Conservation (phyloP, 2,797 vertebrate species). For the Bucorvus abyssinicus region DNA sequence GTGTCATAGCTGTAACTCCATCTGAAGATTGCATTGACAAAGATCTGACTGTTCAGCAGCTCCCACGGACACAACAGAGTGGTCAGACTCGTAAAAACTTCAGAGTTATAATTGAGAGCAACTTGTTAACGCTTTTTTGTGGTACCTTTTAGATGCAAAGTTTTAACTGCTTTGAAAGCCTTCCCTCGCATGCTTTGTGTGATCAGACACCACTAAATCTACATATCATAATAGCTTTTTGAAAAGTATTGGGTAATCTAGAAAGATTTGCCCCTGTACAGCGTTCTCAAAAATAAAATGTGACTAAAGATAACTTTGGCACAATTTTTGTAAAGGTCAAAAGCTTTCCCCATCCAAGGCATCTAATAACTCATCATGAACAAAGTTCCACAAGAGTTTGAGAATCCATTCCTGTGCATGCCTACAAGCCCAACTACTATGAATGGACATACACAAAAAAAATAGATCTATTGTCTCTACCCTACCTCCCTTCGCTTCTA, state of each 20-base stretch:
- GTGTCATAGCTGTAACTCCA: neutral
- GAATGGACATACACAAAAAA: neutral
- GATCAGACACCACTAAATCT: neutral
- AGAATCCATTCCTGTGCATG: neutral
- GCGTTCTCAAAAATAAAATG: neutral
- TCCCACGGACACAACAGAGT: neutral
- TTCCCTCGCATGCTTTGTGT: neutral
- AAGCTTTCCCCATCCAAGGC: neutral
- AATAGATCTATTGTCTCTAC: neutral
- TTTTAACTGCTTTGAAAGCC: neutral
- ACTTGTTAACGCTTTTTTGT: neutral
- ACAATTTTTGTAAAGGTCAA: neutral
- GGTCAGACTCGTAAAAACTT: neutral
- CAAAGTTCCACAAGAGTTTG: neutral
- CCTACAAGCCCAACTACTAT: neutral
- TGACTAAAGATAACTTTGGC: neutral
- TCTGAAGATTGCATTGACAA: neutral
- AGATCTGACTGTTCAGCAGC: neutral
- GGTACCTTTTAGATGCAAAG: neutral
- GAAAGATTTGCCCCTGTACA: neutral
- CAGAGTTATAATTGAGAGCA: neutral
- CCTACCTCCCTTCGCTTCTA: neutral
- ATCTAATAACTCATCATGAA: neutral
- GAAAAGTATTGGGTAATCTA: neutral
- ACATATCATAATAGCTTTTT: neutral